Percentiles rank a stretch among this genome's conserved stretches.
phyloP scores from a whole-genome alignment of 2,888 invertebrate genomes.

The Choreutis nemorana region DNA sequence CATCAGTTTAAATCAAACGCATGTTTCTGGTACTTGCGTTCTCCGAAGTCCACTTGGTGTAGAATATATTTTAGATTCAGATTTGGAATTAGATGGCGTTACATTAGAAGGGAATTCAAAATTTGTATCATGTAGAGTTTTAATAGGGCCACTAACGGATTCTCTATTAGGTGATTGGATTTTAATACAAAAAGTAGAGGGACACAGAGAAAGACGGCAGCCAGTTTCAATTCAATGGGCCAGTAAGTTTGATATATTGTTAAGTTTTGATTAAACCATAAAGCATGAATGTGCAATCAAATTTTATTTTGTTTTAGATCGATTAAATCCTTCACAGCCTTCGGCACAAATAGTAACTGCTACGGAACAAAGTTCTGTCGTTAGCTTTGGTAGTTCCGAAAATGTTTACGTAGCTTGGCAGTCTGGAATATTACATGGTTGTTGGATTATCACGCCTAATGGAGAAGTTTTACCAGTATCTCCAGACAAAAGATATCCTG shows the following conservation, averaged over 20 bases:
- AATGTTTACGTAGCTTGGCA: neutral
- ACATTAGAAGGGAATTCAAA: constrained; percentile 2
- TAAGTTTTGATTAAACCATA: neutral
- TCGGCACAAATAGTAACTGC: neutral
- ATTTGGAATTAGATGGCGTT: constrained; percentile 5
- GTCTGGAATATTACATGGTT: neutral
- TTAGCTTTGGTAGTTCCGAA: neutral
- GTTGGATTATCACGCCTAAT: neutral
- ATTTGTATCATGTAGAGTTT: constrained; percentile 6
- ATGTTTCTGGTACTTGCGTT: constrained; percentile 5
- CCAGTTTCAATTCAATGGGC: constrained; percentile 6
- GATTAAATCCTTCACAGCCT: neutral
- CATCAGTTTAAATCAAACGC: constrained; percentile 6
- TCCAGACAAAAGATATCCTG: neutral
- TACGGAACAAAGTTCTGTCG: neutral
- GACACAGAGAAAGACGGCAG: constrained; percentile 5
- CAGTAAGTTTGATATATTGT: constrained; percentile 8
- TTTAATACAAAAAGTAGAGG: constrained; percentile 5
- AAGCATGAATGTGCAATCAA: neutral
- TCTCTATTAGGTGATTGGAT: constrained; percentile 6
- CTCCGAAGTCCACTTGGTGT: constrained; percentile 4
- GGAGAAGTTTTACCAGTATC: neutral
- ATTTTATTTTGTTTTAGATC: neutral
- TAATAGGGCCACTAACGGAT: constrained; percentile 7
- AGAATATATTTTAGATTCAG: constrained; percentile 4